These are phyloP conservation scores for Dynastes hyllus DNA, from an alignment of 2,888 invertebrate species.

Conservation along the genomic window DNA sequence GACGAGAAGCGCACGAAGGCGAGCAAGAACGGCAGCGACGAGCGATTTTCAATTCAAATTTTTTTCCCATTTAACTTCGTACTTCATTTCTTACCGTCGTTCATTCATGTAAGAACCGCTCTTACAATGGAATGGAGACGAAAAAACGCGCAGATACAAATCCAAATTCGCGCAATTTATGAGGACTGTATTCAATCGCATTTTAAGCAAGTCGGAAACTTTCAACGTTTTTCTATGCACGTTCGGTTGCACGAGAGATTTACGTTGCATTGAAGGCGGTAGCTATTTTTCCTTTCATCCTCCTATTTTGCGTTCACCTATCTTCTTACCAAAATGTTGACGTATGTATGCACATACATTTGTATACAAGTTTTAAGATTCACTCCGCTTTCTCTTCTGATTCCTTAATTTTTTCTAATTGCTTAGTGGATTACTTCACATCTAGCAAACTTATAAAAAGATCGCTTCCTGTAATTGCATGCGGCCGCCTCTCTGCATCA, in stretches of 20 bases:
- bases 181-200: conserved; percentile 41
- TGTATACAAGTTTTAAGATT: background rate
- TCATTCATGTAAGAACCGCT: conserved; percentile 32
- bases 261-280: background rate
- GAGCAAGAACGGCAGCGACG: conserved; percentile 34
- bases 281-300: background rate
- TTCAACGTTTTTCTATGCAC: conserved; percentile 31
- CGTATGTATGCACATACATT: background rate
- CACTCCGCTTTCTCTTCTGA: too few relatives aligned
- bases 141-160: conserved; percentile 33
- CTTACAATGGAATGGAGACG: conserved; percentile 6
- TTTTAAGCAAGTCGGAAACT: conserved; percentile 38
- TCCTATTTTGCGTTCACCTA: background rate
- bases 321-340: too few relatives aligned
- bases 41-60: conserved; percentile 46
- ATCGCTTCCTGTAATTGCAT: too few relatives aligned
- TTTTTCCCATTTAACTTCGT: conserved; percentile 45
- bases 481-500: too few relatives aligned
- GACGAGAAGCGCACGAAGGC: background rate
- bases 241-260: background rate
- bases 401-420: too few relatives aligned
- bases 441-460: too few relatives aligned
- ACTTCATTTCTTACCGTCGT: conserved; percentile 42
- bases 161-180: conserved; percentile 44
- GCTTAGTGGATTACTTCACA: too few relatives aligned